Evolutionary conservation across 2,113 vertebrate genomes (phyloP).

Genomic region (Ursus arctos): DNA sequence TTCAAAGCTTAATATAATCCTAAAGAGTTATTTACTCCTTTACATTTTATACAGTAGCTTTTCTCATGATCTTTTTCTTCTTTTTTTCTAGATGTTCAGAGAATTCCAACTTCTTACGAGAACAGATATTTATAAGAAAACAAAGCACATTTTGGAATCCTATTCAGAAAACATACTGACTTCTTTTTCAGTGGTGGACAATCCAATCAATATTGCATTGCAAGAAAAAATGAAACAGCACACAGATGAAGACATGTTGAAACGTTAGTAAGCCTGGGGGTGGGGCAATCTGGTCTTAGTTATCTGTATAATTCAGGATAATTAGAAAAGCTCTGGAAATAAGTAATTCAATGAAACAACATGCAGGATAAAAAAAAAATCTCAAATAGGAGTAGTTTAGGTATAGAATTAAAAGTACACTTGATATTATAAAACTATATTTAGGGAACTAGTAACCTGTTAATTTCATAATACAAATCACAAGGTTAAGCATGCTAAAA

Average conservation of each 20-base stretch:
- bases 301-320: background rate
- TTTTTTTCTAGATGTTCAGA: constrained; percentile 85
- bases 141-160: constrained; percentile 86
- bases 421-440: background rate
- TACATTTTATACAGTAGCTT: background rate
- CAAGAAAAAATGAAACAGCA: constrained; percentile 83
- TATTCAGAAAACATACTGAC: constrained; percentile 87
- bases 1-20: background rate
- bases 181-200: constrained; percentile 80
- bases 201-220: constrained; percentile 82
- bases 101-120: constrained; percentile 87
- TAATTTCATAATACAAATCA: constrained; percentile 11
- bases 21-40: background rate
- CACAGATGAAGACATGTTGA: constrained; percentile 83
- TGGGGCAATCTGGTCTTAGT: background rate
- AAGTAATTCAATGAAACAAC: background rate
- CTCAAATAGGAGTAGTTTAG: background rate
- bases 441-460: background rate
- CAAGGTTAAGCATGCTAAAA: background rate
- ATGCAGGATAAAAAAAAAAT: background rate
- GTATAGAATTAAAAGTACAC: background rate
- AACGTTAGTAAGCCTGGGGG: constrained; percentile 79
- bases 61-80: constrained; percentile 31
- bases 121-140: constrained; percentile 86
- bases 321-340: background rate